Conservation (phyloP, 2,888 invertebrate genomes). For the Drosophila mimetica region DNA sequence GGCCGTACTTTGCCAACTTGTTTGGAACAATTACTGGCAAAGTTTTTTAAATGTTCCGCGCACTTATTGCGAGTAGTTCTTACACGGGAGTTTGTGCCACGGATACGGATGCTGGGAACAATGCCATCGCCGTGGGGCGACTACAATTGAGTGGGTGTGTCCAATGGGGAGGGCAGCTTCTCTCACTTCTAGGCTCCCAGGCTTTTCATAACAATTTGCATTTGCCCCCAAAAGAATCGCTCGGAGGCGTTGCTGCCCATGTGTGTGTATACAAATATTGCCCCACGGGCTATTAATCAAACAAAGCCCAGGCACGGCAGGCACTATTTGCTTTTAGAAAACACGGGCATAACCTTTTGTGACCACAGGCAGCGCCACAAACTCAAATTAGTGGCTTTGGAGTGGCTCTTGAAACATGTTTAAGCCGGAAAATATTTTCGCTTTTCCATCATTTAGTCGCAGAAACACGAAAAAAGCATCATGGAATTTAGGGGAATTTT, state of each 20-base stretch:
- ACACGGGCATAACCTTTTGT: conserved; percentile 37
- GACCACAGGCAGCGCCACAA: conserved; percentile 25
- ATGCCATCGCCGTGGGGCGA: conserved; percentile 19
- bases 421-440: not conserved
- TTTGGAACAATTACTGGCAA: conserved; percentile 49
- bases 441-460: not conserved
- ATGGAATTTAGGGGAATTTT: too few relatives aligned
- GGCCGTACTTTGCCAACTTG: conserved; percentile 49
- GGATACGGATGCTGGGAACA: conserved; percentile 28
- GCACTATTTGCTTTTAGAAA: conserved; percentile 35
- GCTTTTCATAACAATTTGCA: conserved; percentile 43
- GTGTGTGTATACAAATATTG: conserved; percentile 48
- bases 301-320: conserved; percentile 28
- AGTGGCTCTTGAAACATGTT: conserved; percentile 13
- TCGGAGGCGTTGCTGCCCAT: conserved; percentile 24
- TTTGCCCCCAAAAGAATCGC: conserved; percentile 27
- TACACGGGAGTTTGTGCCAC: conserved; percentile 17
- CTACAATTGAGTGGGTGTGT: conserved; percentile 26
- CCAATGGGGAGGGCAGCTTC: not conserved
- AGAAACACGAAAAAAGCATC: not conserved
- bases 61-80: conserved; percentile 42
- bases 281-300: conserved; percentile 44
- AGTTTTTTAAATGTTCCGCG: conserved; percentile 44
- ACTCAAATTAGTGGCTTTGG: conserved; percentile 26
- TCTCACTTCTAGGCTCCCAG: not conserved